These are phyloP conservation scores for Melanocharis versteri DNA, from an alignment of 2,113 vertebrate genomes.

Conservation along the genomic window DNA sequence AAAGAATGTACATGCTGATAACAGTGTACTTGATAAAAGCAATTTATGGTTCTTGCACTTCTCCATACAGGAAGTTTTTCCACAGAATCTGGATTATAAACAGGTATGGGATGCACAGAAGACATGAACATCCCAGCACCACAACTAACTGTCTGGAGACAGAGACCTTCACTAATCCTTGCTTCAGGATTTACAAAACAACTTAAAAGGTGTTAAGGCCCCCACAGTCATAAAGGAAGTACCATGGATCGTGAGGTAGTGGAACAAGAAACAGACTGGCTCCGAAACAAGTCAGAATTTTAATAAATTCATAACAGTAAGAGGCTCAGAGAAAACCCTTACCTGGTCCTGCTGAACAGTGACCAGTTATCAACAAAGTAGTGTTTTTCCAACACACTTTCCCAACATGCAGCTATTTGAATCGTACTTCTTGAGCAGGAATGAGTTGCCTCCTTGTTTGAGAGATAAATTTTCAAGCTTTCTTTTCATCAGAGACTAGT, in stretches of 20 bases:
- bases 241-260: not conserved
- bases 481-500: not conserved
- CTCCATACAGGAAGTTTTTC: not conserved
- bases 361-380: not conserved
- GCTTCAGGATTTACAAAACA: not conserved
- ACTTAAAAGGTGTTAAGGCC: not conserved
- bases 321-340: not conserved
- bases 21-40: not conserved
- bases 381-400: not conserved
- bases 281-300: not conserved
- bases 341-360: not conserved
- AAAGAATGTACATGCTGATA: not conserved
- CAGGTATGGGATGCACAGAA: not conserved
- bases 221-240: conserved; percentile 20
- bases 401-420: not conserved
- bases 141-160: not conserved
- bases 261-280: not conserved
- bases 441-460: not conserved
- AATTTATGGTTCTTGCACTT: not conserved
- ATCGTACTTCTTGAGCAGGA: not conserved
- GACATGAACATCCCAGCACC: not conserved
- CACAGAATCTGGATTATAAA: not conserved
- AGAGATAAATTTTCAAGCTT: not conserved
- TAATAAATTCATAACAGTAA: not conserved
- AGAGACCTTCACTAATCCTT: not conserved